Evolutionary conservation across 2,797 vertebrate genomes (phyloP).

Genomic region (Phoxinus dragarum): DNA sequence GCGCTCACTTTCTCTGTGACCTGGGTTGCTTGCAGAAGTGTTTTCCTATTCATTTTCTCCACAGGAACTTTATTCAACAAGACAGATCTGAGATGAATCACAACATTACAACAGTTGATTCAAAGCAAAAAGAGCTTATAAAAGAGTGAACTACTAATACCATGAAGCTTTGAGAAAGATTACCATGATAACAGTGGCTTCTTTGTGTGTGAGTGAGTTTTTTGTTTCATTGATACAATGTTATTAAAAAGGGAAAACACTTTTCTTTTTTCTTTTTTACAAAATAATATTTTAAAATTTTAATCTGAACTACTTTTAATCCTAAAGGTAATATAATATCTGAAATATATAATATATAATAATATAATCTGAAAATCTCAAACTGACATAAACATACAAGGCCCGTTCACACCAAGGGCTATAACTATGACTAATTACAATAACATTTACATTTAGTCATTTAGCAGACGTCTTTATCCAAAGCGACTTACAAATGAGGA

Average conservation of each 20-base stretch:
- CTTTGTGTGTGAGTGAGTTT: not conserved
- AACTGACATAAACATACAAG: not conserved
- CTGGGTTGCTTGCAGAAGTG: constrained; percentile 4
- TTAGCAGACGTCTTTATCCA: no score
- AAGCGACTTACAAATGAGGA: no score
- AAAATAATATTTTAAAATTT: not conserved
- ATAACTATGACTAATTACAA: not conserved
- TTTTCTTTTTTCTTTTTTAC: not conserved
- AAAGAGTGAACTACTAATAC: not conserved
- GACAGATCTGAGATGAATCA: constrained; percentile 8
- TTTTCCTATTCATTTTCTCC: constrained; percentile 12
- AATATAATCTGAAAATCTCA: not conserved
- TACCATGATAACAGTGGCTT: not conserved
- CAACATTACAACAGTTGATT: not conserved
- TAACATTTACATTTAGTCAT: no score
- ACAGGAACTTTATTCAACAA: constrained; percentile 7
- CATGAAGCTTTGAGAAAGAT: not conserved
- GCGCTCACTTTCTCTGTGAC: not conserved
- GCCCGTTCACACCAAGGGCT: not conserved
- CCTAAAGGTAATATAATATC: not conserved
- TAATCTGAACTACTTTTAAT: not conserved
- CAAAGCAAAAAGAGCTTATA: not conserved
- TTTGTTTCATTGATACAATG: not conserved
- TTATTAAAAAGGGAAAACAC: not conserved
- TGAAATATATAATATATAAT: no score